Evolutionary conservation across 2,888 invertebrate genomes (phyloP).

Genomic region (Epicampocera succincta): DNA sequence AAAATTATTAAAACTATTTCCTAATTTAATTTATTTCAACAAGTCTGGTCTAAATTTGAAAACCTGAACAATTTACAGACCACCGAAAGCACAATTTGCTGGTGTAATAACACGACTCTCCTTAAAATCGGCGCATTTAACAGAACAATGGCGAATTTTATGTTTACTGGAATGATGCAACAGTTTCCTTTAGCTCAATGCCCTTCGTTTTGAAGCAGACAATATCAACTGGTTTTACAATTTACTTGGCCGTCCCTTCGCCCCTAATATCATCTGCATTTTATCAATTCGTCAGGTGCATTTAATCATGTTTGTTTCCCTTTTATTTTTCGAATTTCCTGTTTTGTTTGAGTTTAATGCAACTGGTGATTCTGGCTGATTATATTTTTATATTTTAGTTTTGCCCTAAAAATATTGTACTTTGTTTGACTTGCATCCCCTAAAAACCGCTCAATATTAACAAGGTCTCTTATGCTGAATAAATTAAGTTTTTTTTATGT

Average conservation of each 20-base stretch:
- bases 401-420: neutral
- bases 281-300: constrained; percentile 37
- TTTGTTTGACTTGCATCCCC: constrained; percentile 14
- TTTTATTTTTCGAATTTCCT: constrained; percentile 41
- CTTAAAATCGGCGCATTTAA: too few relatives aligned
- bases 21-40: too few relatives aligned
- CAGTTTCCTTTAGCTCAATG: neutral
- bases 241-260: neutral
- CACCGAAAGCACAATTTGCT: too few relatives aligned
- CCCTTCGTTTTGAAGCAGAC: neutral
- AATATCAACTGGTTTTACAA: neutral
- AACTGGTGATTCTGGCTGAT: constrained; percentile 31
- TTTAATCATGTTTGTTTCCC: constrained; percentile 14
- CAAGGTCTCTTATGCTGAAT: too few relatives aligned
- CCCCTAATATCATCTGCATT: neutral
- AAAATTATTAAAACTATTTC: too few relatives aligned
- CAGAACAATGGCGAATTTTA: too few relatives aligned
- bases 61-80: too few relatives aligned
- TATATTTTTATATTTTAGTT: constrained; percentile 1
- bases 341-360: constrained; percentile 60
- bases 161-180: too few relatives aligned
- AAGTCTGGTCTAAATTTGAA: too few relatives aligned
- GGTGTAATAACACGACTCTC: too few relatives aligned
- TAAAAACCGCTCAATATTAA: constrained; percentile 9
- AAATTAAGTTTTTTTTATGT: too few relatives aligned